Conservation (phyloP, 2,113 vertebrate species). For the Capreolus pygargus region DNA sequence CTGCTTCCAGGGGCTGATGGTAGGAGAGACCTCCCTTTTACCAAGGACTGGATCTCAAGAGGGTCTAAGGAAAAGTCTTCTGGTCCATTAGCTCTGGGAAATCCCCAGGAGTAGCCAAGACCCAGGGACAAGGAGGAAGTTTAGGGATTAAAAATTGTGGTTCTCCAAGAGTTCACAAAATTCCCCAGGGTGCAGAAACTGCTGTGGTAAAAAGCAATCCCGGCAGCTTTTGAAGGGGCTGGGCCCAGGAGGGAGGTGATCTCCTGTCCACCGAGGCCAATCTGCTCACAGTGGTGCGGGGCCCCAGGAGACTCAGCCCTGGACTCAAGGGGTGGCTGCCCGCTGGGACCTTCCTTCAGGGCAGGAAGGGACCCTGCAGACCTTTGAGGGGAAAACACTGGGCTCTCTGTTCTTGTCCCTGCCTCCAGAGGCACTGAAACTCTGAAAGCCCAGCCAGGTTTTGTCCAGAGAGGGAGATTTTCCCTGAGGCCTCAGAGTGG, state of each 20-base stretch:
- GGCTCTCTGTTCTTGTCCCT: background rate
- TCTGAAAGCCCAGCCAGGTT: background rate
- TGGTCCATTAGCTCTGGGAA: no score
- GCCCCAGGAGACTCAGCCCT: background rate
- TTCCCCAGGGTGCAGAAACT: background rate
- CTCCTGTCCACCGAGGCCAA: no score
- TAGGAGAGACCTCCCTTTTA: background rate
- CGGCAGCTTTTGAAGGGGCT: background rate
- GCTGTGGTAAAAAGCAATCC: background rate
- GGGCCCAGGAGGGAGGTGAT: no score
- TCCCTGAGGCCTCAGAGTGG: fast-evolving
- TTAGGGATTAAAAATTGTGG: background rate
- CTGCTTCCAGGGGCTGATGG: background rate
- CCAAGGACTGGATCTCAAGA: background rate
- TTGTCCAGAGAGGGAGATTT: background rate
- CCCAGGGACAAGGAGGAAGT: background rate
- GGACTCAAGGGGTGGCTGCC: background rate
- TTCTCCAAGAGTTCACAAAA: background rate
- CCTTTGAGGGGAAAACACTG: fast-evolving
- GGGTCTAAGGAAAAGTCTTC: background rate
- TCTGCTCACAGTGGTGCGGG: background rate
- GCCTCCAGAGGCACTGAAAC: background rate
- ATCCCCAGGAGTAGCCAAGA: background rate
- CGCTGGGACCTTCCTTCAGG: background rate
- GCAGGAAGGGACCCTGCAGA: no score